Percentiles rank a stretch among this genome's conserved stretches.
Evolutionary conservation across 2,797 vertebrate species (phyloP).

Genomic region (Clarias fuscus): DNA sequence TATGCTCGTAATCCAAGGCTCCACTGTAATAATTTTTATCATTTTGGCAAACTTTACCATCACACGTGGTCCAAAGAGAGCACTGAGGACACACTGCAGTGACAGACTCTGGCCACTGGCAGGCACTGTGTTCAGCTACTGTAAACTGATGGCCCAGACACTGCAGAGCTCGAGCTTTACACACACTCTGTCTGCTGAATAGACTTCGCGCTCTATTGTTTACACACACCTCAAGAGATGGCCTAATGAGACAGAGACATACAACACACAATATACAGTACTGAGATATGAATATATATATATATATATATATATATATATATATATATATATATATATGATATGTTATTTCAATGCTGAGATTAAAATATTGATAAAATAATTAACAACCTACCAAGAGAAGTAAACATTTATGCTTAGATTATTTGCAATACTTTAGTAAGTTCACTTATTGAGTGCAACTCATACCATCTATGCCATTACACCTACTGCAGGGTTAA

Average conservation of each 20-base stretch:
- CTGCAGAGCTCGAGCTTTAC: conserved; percentile 80
- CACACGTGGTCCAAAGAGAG: conserved; percentile 77
- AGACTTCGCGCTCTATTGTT: conserved; percentile 59
- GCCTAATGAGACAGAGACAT: conserved; percentile 62
- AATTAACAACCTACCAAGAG: not conserved
- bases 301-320: no score
- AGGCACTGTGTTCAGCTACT: conserved; percentile 68
- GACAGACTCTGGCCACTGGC: conserved; percentile 60
- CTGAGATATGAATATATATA: no score
- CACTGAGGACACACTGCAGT: conserved; percentile 74
- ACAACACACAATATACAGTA: no score
- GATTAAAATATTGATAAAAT: not conserved
- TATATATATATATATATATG: no score
- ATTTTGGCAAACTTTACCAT: conserved; percentile 72
- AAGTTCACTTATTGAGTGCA: no score
- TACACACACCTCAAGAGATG: conserved; percentile 80
- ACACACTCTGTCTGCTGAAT: conserved; percentile 73
- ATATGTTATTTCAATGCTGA: no score
- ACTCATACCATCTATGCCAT: no score
- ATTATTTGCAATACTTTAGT: no score
- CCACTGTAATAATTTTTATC: no score
- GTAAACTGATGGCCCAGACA: conserved; percentile 78
- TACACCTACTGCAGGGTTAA: no score
- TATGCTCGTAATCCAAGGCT: no score
- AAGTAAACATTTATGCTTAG: no score